phyloP scores from a whole-genome alignment of 2,113 vertebrate genomes.

The Elanoides forficatus region DNA sequence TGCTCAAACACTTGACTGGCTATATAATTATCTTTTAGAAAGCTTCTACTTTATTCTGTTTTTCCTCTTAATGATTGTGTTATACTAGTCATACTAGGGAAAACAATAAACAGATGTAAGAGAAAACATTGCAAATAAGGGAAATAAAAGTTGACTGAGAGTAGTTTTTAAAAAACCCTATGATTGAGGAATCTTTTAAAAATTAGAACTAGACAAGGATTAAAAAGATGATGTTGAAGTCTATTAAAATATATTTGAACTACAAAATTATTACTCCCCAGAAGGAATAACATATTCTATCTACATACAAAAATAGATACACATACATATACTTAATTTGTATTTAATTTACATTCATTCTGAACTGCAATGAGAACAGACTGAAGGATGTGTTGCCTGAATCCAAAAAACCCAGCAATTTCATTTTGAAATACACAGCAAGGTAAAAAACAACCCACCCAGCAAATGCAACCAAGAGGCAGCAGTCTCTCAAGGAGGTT shows the following conservation, averaged over 20 bases:
- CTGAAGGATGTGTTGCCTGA: conserved; percentile 14
- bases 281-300: background rate
- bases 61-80: background rate
- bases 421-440: background rate
- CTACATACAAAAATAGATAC: background rate
- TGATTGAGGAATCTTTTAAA: background rate
- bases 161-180: background rate
- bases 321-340: background rate
- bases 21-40: background rate
- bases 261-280: background rate
- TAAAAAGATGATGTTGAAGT: background rate
- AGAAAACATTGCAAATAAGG: background rate
- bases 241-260: background rate
- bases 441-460: background rate
- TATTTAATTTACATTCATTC: conserved; percentile 27
- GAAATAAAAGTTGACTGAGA: background rate
- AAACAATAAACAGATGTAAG: background rate
- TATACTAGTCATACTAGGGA: background rate
- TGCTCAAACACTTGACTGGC: background rate
- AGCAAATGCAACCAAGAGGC: background rate
- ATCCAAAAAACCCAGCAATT: background rate
- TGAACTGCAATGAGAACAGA: conserved; percentile 11
- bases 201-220: background rate
- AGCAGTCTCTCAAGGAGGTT: background rate
- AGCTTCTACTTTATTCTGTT: background rate